Evolutionary conservation across 2,888 invertebrate genomes (phyloP), one percentile per base, ranked within the genome.

Genomic region (Tethea ocularis): DNA sequence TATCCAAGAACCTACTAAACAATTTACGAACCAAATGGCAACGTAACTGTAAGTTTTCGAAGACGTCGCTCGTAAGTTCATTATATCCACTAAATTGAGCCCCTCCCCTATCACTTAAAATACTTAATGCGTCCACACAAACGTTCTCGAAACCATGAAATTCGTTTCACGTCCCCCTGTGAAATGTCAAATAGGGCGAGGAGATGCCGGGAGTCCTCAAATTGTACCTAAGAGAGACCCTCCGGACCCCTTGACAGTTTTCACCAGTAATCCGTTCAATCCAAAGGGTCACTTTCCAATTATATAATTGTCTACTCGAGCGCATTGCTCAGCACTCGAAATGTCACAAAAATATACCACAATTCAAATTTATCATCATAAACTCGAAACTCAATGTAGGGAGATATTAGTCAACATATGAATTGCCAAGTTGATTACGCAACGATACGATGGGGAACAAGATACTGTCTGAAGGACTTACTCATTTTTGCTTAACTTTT

Each of bases 241-340:
- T 74, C 71, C 73, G n/a, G 72, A 72, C 70, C 84, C 82, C 86
- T 81, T 84, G 88, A 84, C 87, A 86, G 84, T 78, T 80, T 85
- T 87, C 84, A 83, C 84, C 84, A 82, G 88, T 87, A 89, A 89
- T 89, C 86, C 87, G 84, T 80, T 84, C 82, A 84, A 84, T 81
- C 81, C 79, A 75, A 80, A 83, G 89, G 89, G 89, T 86, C 86
- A 84, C 74, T 83, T 78, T 68, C 59, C 71, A 67, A 66, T 69
- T 62, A 84, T 77, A 81, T 84, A 84, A 86, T 84, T 84, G 83
- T 82, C 78, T 81, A 79, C 74, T 82, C 78, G 75, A 79, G 82
- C 79, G 74, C 67, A 74, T 72, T 75, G 33, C 33, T 74, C 67
- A 74, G 67, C 78, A 71, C 71, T 76, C 67, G 71, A 73, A 76